Conservation (phyloP, 2,888 invertebrate genomes). For the Melanostoma scalare region DNA sequence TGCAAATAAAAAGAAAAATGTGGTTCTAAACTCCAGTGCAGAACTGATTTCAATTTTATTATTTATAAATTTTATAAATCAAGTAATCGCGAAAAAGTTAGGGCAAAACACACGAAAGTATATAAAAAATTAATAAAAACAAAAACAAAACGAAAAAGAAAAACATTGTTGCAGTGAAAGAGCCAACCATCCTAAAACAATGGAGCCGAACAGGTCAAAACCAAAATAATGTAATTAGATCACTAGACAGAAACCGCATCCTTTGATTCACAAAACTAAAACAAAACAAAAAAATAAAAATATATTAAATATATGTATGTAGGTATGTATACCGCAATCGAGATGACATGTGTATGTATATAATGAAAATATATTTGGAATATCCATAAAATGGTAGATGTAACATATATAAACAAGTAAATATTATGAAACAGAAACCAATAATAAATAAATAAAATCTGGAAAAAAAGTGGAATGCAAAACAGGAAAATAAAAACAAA, state of each 20-base stretch:
- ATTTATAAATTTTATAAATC: conserved; percentile 38
- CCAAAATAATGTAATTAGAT: conserved; percentile 53
- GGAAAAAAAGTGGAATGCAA: conserved; percentile 43
- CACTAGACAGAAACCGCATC: conserved; percentile 67
- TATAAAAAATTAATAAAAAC: conserved; percentile 39
- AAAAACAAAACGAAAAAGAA: conserved; percentile 28
- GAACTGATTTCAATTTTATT: conserved; percentile 63
- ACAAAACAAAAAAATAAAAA: conserved; percentile 60
- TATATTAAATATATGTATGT: conserved; percentile 55
- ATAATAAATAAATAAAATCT: conserved; percentile 54
- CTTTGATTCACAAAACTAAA: conserved; percentile 59
- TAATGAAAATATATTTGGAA: conserved; percentile 63
- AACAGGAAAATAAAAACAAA: conserved; percentile 54
- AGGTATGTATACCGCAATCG: conserved; percentile 29
- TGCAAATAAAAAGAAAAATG: conserved; percentile 21
- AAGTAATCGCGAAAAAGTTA: conserved; percentile 69
- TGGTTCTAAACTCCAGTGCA: conserved; percentile 63
- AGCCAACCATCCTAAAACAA: conserved; percentile 50
- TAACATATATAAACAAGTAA: conserved; percentile 64
- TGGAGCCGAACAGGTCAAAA: conserved; percentile 66
- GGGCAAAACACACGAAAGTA: background rate
- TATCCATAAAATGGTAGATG: conserved; percentile 65
- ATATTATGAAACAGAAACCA: conserved; percentile 50
- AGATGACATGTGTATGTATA: conserved; percentile 67
- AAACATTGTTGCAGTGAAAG: conserved; percentile 46